Evolutionary conservation across 2,797 vertebrate genomes (phyloP), one percentile per base, ranked within the genome.

Genomic region (Siniperca scherzeri): DNA sequence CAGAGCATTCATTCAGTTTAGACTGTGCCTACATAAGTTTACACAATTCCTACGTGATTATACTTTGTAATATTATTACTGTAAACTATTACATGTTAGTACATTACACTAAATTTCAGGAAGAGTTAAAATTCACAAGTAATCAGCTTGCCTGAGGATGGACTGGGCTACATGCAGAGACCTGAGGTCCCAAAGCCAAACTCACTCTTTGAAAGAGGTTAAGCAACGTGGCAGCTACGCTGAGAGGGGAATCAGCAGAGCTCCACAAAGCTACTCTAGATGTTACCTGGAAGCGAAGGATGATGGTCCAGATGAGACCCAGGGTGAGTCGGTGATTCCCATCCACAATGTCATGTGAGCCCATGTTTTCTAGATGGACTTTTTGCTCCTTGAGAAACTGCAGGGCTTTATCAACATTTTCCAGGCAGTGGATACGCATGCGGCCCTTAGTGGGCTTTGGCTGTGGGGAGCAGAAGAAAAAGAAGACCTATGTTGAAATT

Each of bases 301-400:
- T 98, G 92, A 98, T 97, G 88, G 97, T 98, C 98, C 98, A 99
- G 89, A 99, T 98, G 85, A 99, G 96, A 78, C 98, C 98, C 3
- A 99, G 94, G 2, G 97, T 98, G 85, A 99, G 97, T 3, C 98
- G 96, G 91, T 99, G 98, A 92, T 99, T 99, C 30, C 98, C 98
- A 0, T 99, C 98, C 8, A 99, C 98, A 5, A 99, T 99, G 87
- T 99, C 98, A 17, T 99, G 98, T 27, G 97, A 99, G 10, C 98
- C 98, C 98, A 99, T 98, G 82, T 99, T 99, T 90, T 98, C 98
- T 87, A 99, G 88, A 77, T 99, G 98, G 55, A 99, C 98, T 27
- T 97, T 97, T 83, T 99, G 97, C 92, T 99, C 98, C 88, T 98
- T 99, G 55, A 99, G 95, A 89, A 99, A 99, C 93, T 99, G 98